Conservation (phyloP, 2,113 vertebrate genomes). For the Irena cyanogastra region DNA sequence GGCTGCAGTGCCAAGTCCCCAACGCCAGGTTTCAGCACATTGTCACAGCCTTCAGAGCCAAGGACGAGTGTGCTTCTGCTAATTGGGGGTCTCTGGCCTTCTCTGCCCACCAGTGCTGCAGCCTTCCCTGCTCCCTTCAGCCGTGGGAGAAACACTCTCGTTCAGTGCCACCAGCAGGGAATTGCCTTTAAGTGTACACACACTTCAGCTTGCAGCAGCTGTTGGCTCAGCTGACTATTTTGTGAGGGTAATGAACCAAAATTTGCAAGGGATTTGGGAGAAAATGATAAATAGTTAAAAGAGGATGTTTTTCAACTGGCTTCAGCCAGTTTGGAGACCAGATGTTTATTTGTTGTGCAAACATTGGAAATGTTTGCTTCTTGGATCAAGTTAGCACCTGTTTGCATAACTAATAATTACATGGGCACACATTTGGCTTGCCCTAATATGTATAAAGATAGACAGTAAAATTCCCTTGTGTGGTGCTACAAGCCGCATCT, state of each 20-base stretch:
- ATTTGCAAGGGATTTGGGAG: neutral
- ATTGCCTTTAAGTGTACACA: neutral
- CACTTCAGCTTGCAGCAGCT: neutral
- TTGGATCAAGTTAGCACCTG: neutral
- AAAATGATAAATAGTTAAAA: neutral
- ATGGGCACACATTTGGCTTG: neutral
- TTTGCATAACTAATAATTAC: neutral
- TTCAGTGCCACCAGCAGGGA: neutral
- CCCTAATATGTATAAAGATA: neutral
- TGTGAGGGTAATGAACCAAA: neutral
- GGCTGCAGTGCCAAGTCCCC: neutral
- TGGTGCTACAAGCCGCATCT: neutral
- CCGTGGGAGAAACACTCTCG: neutral
- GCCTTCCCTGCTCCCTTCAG: neutral
- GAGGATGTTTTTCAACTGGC: neutral
- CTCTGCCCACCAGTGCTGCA: neutral
- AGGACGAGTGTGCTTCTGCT: neutral
- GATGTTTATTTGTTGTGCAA: neutral
- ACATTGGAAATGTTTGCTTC: neutral
- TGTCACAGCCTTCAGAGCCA: neutral
- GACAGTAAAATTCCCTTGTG: neutral
- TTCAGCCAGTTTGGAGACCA: neutral
- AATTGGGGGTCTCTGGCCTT: neutral
- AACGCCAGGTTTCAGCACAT: neutral
- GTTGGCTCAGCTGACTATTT: neutral